phyloP scores from a whole-genome alignment of 2,888 invertebrate genomes.

The Fragum sueziense region DNA sequence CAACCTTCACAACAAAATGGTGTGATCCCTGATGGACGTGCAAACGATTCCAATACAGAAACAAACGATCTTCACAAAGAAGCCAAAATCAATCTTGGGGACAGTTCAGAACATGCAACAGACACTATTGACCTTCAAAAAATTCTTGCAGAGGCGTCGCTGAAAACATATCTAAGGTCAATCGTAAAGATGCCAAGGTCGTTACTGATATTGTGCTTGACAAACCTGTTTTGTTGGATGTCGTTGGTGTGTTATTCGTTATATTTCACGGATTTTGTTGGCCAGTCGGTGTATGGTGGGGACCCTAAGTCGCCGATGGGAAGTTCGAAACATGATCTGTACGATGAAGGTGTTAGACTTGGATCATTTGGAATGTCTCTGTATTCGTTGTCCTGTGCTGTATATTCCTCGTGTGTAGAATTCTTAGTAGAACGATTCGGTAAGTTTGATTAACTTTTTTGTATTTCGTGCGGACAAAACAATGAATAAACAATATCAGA shows the following conservation, averaged over 20 bases:
- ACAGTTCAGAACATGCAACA: background rate
- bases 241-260: slow-evolving; percentile 97
- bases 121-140: slow-evolving; percentile 7
- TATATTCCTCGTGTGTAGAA: slow-evolving; percentile 95
- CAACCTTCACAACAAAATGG: background rate
- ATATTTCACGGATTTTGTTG: slow-evolving; percentile 98
- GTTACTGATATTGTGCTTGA: slow-evolving; percentile 92
- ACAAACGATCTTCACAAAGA: slow-evolving; percentile 10
- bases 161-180: slow-evolving; percentile 92
- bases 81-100: background rate
- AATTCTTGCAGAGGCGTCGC: slow-evolving; percentile 73
- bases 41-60: background rate
- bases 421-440: slow-evolving; percentile 89
- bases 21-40: background rate
- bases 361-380: slow-evolving; percentile 98
- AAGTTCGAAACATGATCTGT: slow-evolving; percentile 83
- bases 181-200: slow-evolving; percentile 96
- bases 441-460: too few species aligned
- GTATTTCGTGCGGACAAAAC: too few species aligned
- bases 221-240: slow-evolving; percentile 99
- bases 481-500: too few species aligned
- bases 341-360: slow-evolving; percentile 95
- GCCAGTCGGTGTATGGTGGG: slow-evolving; percentile 90
- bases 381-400: slow-evolving; percentile 94
- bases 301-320: slow-evolving; percentile 86